Evolutionary conservation across 2,888 invertebrate genomes (phyloP).

Genomic region (Caenorhabditis macrosperma): DNA sequence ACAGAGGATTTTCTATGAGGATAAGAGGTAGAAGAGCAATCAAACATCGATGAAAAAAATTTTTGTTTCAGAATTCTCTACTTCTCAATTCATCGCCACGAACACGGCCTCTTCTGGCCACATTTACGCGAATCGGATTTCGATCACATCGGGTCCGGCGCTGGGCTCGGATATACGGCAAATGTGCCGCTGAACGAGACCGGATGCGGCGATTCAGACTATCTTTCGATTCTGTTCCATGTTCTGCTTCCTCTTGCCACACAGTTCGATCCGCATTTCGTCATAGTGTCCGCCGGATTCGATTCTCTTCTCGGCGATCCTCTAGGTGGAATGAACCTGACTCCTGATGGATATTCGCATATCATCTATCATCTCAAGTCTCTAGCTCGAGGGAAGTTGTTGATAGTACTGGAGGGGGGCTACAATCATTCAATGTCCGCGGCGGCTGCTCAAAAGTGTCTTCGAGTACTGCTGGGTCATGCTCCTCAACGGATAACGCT

Average conservation of each 20-base stretch:
- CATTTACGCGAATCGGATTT: constrained; percentile 92
- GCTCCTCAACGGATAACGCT: constrained; percentile 45
- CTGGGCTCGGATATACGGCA: constrained; percentile 89
- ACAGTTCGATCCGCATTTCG: constrained; percentile 88
- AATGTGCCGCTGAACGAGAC: constrained; percentile 92
- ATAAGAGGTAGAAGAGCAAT: constrained; percentile 69
- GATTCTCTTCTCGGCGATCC: constrained; percentile 72
- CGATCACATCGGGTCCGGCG: constrained; percentile 88
- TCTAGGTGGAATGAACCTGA: constrained; percentile 91
- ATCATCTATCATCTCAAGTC: constrained; percentile 87
- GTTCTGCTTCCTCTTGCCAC: constrained; percentile 91
- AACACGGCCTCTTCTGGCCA: constrained; percentile 94
- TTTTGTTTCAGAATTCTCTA: constrained; percentile 88
- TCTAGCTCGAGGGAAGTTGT: constrained; percentile 87
- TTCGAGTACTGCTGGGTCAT: constrained; percentile 69
- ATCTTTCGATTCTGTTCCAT: constrained; percentile 91
- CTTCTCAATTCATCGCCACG: constrained; percentile 96
- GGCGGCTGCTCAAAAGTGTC: constrained; percentile 65
- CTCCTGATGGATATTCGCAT: constrained; percentile 91
- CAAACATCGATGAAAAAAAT: background rate
- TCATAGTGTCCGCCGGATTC: constrained; percentile 87
- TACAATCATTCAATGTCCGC: constrained; percentile 74
- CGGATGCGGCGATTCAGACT: constrained; percentile 91
- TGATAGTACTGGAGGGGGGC: constrained; percentile 87
- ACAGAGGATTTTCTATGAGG: constrained; percentile 82